Evolutionary conservation across 92 coral and sea anemone species (phyloP), one percentile per base, ranked within the genome.

Genomic region (Parazoanthus swiftii): DNA sequence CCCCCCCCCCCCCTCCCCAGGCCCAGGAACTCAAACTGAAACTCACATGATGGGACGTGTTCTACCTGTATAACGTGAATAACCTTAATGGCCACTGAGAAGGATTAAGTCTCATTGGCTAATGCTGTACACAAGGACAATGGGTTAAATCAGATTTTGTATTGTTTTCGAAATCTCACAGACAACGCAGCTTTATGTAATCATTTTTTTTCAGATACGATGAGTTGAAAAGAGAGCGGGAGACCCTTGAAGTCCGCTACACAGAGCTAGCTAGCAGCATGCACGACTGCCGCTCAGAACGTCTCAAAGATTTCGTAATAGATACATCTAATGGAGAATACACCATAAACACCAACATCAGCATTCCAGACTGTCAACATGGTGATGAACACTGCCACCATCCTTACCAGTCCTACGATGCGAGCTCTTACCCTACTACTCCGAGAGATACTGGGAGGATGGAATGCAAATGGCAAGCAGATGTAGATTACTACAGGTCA

Each of bases 401-500:
- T 50, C 46, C 76, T 50, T 82, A 84, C 43, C 87, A 84, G 23
- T 46, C 87, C 44, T 84, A 84, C 23, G 87, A 84, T 33, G 37
- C 66, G 8, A n/a, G 67, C 20, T 84, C 87, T 9, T 84, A 84
- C 10, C 87, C 87, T 7, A 84, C 75, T 16, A 66, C 87, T 5
- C 87, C 87, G 46, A 46, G 87, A 44, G 87, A 84, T 6, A 6
- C 39, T 46, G 79, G 79, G 54, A 70, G 87, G 26, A 43, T 84
- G 87, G 80, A 87, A 58, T 50, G 46, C 79, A 81, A 87, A 46
- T 39, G 90, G 90, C 77, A 80, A 74, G 88, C 92, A 50, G 98
- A 94, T 50, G 88, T 86, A 4, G 98, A 94, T n/a, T 93, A 93
- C 79, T 94, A 88, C 80, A 94, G 94, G 79, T 81, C 94, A 11